Evolutionary conservation across 2,888 invertebrate species (phyloP).

Genomic region (Epistrophe eligans): DNA sequence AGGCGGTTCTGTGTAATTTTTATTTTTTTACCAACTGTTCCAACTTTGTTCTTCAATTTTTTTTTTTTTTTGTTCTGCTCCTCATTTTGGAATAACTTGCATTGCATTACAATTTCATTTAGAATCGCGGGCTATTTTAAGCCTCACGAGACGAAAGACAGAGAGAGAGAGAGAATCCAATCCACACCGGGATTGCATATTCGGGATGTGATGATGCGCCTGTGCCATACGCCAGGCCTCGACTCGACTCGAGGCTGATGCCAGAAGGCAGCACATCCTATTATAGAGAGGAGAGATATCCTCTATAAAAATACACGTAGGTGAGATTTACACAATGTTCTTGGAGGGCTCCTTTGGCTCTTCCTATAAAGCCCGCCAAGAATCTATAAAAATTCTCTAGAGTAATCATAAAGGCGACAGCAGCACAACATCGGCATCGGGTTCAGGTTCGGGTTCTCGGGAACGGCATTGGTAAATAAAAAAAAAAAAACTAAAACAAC

Average conservation of each 20-base stretch:
- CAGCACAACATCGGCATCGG: conserved; percentile 30
- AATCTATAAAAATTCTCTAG: conserved; percentile 71
- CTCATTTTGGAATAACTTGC: conserved; percentile 70
- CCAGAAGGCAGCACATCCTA: conserved; percentile 57
- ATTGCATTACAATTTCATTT: conserved; percentile 76
- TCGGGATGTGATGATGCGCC: conserved; percentile 13
- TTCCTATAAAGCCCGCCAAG: conserved; percentile 22
- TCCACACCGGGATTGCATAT: conserved; percentile 43
- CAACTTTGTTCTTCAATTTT: not conserved
- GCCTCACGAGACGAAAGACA: conserved; percentile 44
- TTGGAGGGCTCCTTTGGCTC: conserved; percentile 28
- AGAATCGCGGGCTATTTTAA: conserved; percentile 70
- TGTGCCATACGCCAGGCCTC: not conserved
- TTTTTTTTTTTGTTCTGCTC: conserved; percentile 12
- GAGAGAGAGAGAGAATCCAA: conserved; percentile 11
- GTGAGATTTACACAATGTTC: conserved; percentile 76
- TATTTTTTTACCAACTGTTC: conserved; percentile 21
- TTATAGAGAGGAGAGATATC: conserved; percentile 69
- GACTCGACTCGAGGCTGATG: not conserved
- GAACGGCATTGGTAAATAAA: conserved; percentile 45
- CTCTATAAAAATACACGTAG: conserved; percentile 72
- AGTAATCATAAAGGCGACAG: conserved; percentile 71
- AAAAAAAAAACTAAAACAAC: conserved; percentile 18
- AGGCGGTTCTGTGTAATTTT: conserved; percentile 15
- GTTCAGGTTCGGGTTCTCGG: conserved; percentile 21